Base-by-base conservation (phyloP, 2,888 invertebrate species). In the Zootermopsis nevadensis region DNA sequence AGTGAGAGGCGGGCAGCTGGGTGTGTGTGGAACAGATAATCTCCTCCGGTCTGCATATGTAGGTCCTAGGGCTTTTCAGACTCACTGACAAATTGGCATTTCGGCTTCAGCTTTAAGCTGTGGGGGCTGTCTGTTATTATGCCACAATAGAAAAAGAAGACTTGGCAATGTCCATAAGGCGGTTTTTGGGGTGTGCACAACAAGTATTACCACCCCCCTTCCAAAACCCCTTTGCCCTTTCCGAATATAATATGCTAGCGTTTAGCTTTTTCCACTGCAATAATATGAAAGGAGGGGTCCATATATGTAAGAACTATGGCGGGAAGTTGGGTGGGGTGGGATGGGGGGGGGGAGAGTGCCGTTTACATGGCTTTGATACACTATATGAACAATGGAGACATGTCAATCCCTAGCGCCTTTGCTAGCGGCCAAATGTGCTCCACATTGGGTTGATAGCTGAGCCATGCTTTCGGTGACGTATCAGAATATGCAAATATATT, bases 21-120 rank as follows among this genome's bases (percentile, higher is more conserved):
- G 77, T 66, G 76, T 69, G 81, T 27, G n/a, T 60, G n/a, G 60
- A 60, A 77, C 81, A 77, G 84, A 84, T 83, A 83, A 84, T 84
- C 82, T 79, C 55, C 81, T 27, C 27, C 8, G 60, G n/a, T 27
- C 80, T 81, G 81, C 84, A 84, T 84, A 84, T 84, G 84, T 84
- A 82, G 83, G 66, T 83, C 76, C 67, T 38, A 27, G 60, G 42
- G 79, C 84, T 80, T 85, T 85, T 85, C 83, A 85, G 77, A 83
- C 82, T 38, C 85, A 85, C 83, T 85, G 85, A 85, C 85, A 85
- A 85, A 85, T 85, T 85, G 85, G 83, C 85, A 85, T 85, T 82
- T 84, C 82, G 83, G 84, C 84, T 81, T 74, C 77, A 77, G 84
- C 83, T 83, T 72, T 80, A 80, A 74, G 83, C 80, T 81, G 48